These are phyloP conservation scores for Pituophis catenifer DNA, from an alignment of 2,113 vertebrate species.

Conservation along the genomic window DNA sequence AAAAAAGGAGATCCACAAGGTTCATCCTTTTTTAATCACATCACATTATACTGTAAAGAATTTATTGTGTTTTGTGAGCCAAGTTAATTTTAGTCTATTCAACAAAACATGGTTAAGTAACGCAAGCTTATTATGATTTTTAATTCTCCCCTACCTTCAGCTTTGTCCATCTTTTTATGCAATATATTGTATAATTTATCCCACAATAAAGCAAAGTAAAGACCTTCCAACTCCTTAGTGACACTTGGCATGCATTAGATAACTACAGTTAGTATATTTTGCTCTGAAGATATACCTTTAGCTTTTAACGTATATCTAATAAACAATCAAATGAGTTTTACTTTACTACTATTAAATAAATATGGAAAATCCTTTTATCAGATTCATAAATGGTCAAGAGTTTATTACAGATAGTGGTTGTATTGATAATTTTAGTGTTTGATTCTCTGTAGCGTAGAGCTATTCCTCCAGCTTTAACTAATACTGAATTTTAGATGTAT, in stretches of 20 bases:
- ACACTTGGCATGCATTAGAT: not conserved
- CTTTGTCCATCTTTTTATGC: not conserved
- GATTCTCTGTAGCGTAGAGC: not conserved
- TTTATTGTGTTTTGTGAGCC: not conserved
- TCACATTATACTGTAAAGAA: not conserved
- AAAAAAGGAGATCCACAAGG: too few species aligned
- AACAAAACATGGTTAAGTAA: not conserved
- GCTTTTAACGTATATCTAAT: not conserved
- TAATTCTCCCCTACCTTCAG: not conserved
- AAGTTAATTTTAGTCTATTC: not conserved
- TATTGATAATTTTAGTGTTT: not conserved
- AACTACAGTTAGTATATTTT: not conserved
- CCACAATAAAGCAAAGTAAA: not conserved
- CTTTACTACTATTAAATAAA: not conserved
- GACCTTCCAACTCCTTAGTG: not conserved
- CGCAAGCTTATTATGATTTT: not conserved
- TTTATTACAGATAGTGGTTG: not conserved
- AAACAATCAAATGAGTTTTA: not conserved
- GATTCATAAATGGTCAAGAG: not conserved
- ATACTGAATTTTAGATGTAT: not conserved
- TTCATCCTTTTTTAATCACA: not conserved
- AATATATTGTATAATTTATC: not conserved
- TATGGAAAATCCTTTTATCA: not conserved
- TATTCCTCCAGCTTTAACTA: not conserved
- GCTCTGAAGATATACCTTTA: constrained; percentile 1